Conservation (phyloP, 2,113 vertebrate genomes). For the Rhizomys pruinosus region DNA sequence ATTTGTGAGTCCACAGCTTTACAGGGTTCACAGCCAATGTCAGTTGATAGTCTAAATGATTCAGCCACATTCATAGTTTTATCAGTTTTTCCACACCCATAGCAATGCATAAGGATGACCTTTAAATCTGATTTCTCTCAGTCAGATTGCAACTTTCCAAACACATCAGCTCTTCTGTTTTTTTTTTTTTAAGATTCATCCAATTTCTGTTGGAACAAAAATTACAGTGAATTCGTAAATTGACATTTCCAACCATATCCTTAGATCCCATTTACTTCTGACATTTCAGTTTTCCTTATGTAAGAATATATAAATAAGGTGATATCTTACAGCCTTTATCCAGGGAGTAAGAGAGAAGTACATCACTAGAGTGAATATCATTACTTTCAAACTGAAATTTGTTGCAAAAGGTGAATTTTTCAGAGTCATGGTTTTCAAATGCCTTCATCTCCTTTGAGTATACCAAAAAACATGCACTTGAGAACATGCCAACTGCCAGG, state of each 20-base stretch:
- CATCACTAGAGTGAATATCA: not conserved
- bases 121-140: conserved; percentile 32
- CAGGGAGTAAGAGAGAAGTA: conserved; percentile 30
- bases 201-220: conserved; percentile 42
- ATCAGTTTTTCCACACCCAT: not conserved
- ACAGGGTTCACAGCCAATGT: not conserved
- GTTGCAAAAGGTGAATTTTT: not conserved
- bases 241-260: conserved; percentile 48
- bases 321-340: not conserved
- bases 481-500: not conserved
- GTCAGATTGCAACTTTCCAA: not conserved
- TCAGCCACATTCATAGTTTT: not conserved
- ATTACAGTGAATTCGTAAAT: not conserved
- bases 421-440: not conserved
- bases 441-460: not conserved
- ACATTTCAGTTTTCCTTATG: conserved; percentile 52
- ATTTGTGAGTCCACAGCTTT: not conserved
- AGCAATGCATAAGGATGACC: conserved; percentile 6
- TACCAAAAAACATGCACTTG: not conserved
- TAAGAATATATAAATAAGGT: not conserved
- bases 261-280: conserved; percentile 29
- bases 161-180: not conserved
- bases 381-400: conserved; percentile 1
- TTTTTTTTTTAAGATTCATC: conserved; percentile 19
- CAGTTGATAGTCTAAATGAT: not conserved